Evolutionary conservation across 2,888 invertebrate species (phyloP).

Genomic region (Sthenelais limicola): DNA sequence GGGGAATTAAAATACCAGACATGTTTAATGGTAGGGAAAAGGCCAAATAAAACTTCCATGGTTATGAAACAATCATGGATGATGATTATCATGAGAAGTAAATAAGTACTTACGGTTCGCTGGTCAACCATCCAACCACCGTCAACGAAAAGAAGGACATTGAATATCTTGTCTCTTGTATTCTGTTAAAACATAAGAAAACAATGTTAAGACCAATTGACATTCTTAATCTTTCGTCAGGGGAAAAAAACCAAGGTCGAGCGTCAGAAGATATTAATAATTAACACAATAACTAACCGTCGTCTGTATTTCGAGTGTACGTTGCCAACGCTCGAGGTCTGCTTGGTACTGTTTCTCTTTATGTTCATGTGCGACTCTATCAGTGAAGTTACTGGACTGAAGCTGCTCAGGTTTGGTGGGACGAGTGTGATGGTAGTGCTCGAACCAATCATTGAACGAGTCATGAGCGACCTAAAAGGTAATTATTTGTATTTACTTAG

Average conservation of each 20-base stretch:
- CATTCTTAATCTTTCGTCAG: too few relatives aligned
- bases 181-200: conserved; percentile 73
- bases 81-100: too few relatives aligned
- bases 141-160: conserved; percentile 89
- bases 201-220: background rate
- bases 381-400: conserved; percentile 80
- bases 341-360: conserved; percentile 83
- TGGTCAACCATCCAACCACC: conserved; percentile 89
- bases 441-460: conserved; percentile 91
- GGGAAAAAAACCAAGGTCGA: too few relatives aligned
- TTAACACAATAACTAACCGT: conserved; percentile 76
- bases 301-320: conserved; percentile 80
- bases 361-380: conserved; percentile 91
- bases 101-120: conserved; percentile 41
- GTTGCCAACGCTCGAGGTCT: conserved; percentile 80
- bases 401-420: conserved; percentile 75
- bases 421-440: conserved; percentile 84
- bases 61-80: too few relatives aligned
- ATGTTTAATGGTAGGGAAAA: too few relatives aligned
- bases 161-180: conserved; percentile 85
- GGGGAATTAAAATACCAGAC: too few relatives aligned
- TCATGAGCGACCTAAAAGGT: conserved; percentile 82
- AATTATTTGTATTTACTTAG: background rate
- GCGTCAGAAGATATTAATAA: too few relatives aligned
- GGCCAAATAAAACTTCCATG: too few relatives aligned